These are phyloP conservation scores for Anableps anableps DNA, from an alignment of 2,797 vertebrate genomes.

Conservation along the genomic window DNA sequence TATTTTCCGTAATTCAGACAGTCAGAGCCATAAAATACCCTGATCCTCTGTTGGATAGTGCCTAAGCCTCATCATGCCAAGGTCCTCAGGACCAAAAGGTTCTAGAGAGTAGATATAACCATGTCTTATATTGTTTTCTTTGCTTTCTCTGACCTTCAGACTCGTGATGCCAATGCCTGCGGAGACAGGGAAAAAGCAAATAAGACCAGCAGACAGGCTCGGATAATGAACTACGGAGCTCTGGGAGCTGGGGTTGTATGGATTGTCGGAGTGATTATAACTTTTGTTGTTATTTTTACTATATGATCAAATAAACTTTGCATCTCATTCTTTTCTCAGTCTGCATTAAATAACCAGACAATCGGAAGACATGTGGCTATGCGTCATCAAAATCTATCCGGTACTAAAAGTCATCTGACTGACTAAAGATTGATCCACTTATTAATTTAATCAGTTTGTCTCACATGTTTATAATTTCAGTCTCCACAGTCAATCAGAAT, in stretches of 20 bases:
- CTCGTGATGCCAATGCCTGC: conserved; percentile 50
- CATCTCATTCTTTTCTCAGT: background rate
- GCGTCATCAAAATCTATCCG: background rate
- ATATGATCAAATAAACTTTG: no score
- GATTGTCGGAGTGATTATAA: accelerated
- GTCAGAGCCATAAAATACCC: background rate
- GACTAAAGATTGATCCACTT: background rate
- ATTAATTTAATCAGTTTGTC: background rate
- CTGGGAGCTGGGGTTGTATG: conserved; percentile 48
- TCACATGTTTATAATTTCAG: background rate
- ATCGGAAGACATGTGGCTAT: background rate
- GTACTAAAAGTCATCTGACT: background rate
- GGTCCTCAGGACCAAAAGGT: background rate
- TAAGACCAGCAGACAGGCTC: conserved; percentile 57
- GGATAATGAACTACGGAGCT: conserved; percentile 59
- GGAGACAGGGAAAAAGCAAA: conserved; percentile 54
- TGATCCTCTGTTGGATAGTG: background rate
- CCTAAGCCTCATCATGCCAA: background rate
- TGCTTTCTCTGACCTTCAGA: conserved; percentile 34
- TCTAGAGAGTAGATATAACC: background rate
- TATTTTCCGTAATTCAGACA: background rate
- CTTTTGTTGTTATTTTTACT: accelerated
- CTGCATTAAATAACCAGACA: background rate
- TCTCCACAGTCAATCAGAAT: background rate
- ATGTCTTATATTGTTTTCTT: background rate